A percentile compares a stretch with the other conserved stretches of the same genome.
Evolutionary conservation across 2,888 invertebrate species (phyloP).

Genomic region (Drosophila kanekoi): DNA sequence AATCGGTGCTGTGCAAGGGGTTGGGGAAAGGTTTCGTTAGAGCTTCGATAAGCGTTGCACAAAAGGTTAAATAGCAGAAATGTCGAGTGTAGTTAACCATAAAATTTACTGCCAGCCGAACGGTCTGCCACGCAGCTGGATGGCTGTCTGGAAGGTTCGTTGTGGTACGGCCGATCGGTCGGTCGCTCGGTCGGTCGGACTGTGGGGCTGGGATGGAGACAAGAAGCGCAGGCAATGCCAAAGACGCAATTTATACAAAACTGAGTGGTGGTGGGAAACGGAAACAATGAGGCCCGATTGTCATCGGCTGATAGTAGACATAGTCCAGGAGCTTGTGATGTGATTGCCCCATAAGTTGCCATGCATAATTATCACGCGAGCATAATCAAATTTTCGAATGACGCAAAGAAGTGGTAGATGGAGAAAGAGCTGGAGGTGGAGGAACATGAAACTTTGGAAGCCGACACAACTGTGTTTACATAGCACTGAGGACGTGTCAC

Average conservation of each 20-base stretch:
- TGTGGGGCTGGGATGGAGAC: slow-evolving; percentile 9
- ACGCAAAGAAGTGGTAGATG: neutral
- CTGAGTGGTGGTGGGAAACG: slow-evolving; percentile 75
- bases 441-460: slow-evolving; percentile 25
- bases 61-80: slow-evolving; percentile 75
- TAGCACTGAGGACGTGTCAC: slow-evolving; percentile 6
- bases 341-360: slow-evolving; percentile 52
- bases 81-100: slow-evolving; percentile 67
- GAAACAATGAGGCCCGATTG: slow-evolving; percentile 83
- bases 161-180: slow-evolving; percentile 12
- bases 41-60: slow-evolving; percentile 60
- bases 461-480: slow-evolving; percentile 69
- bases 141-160: slow-evolving; percentile 41
- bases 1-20: slow-evolving; percentile 10
- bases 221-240: slow-evolving; percentile 27
- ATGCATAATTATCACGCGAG: slow-evolving; percentile 74
- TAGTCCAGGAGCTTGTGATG: slow-evolving; percentile 44
- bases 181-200: neutral
- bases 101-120: slow-evolving; percentile 66
- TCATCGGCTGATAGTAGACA: slow-evolving; percentile 73
- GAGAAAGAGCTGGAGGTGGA: neutral
- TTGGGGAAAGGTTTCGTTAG: slow-evolving; percentile 24
- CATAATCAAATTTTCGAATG: slow-evolving; percentile 65
- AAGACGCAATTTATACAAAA: slow-evolving; percentile 71
- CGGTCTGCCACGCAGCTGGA: slow-evolving; percentile 64